Base-by-base conservation (phyloP, 2,888 invertebrate genomes). In the Tipula lateralis region DNA sequence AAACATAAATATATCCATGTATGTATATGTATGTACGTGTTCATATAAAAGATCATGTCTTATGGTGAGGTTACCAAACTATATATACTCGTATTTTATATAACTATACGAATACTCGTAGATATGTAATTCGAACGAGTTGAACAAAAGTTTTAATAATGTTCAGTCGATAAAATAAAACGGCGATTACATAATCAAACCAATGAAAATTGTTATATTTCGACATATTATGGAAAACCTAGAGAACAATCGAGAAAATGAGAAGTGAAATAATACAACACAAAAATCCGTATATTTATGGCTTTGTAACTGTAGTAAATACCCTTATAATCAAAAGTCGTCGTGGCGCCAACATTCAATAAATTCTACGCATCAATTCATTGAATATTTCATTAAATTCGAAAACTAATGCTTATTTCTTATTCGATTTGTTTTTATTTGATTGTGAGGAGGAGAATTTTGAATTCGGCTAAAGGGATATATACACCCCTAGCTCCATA, bases 331-430 rank as follows among this genome's bases (percentile, higher is more conserved):
- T 66, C 9, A 66, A 66, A 66, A 66, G 66, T 66, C 66, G 24
- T 24, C 9, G 24, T 66, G 66, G 66, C 66, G 66, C 66, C 66
- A 66, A 66, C 24, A 66, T 66, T 24, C 66, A 66, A 66, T 66
- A 66, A 66, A 66, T 66, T 66, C 24, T 66, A 66, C 66, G 24
- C 66, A 66, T 66, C 66, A 66, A 66, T 66, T 66, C 66, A 24
- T 66, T 66, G 66, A 66, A 66, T 19, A 24, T 66, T 66, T 66
- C 66, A 66, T 66, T 66, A 66, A 66, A 66, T 66, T n/a, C n/a
- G n/a, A n/a, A n/a, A n/a, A n/a, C n/a, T n/a, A n/a, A n/a, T n/a
- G n/a, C n/a, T n/a, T n/a, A 66, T 66, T 66, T n/a, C n/a, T n/a
- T 66, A 66, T n/a, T 66, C 66, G 24, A 66, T 2, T 66, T 66